Evolutionary conservation across 2,888 invertebrate species (phyloP).

Genomic region (Pseudeuparius sepicola): DNA sequence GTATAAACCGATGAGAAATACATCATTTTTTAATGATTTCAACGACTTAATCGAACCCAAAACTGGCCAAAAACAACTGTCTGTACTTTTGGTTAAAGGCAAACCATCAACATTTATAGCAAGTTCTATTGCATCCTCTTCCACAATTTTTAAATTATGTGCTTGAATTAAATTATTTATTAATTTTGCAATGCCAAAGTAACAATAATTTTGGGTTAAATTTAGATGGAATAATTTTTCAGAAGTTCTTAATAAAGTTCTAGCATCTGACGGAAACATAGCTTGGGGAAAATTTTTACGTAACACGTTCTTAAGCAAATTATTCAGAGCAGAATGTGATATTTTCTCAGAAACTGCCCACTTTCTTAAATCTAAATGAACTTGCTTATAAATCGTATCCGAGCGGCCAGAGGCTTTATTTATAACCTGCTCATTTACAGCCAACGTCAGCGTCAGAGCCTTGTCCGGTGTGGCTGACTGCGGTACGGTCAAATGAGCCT

Average conservation of each 20-base stretch:
- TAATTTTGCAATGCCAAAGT: slow-evolving; percentile 16
- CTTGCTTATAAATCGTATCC: too few species aligned
- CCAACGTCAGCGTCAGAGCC: too few species aligned
- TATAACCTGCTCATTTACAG: too few species aligned
- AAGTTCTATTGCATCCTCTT: slow-evolving; percentile 13
- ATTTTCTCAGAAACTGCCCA: slow-evolving; percentile 15
- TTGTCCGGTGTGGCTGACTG: too few species aligned
- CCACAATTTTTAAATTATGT: slow-evolving; percentile 12
- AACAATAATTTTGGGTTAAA: slow-evolving; percentile 12
- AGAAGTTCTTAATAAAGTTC: slow-evolving; percentile 16
- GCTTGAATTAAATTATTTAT: slow-evolving; percentile 14
- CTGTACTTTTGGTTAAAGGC: slow-evolving; percentile 16
- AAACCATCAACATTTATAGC: slow-evolving; percentile 17
- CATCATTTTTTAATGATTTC: slow-evolving; percentile 13
- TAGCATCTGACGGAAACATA: slow-evolving; percentile 14
- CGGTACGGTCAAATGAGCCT: too few species aligned
- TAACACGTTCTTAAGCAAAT: slow-evolving; percentile 13
- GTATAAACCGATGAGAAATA: slow-evolving; percentile 15
- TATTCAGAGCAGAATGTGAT: slow-evolving; percentile 13
- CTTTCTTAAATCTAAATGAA: too few species aligned
- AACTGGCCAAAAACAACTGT: slow-evolving; percentile 17
- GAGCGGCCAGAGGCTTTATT: too few species aligned
- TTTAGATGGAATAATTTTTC: slow-evolving; percentile 11
- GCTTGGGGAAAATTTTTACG: slow-evolving; percentile 15
- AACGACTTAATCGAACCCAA: slow-evolving; percentile 15